Evolutionary conservation across 2,113 vertebrate genomes (phyloP).

Genomic region (Pangasianodon gigas): DNA sequence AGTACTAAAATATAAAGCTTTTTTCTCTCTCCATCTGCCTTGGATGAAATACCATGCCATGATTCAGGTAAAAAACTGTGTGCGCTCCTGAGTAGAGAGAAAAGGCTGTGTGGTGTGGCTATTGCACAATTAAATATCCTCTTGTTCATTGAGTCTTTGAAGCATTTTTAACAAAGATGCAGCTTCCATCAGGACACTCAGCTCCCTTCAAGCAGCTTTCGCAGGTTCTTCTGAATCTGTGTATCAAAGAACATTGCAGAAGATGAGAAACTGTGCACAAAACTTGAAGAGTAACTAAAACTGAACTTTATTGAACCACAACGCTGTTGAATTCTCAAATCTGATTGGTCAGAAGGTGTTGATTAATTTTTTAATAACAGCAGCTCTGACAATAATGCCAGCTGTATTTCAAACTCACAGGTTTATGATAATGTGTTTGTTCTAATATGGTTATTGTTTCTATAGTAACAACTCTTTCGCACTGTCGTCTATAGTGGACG

Average conservation of each 20-base stretch:
- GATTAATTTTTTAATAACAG: background rate
- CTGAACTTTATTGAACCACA: background rate
- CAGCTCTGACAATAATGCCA: background rate
- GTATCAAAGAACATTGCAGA: background rate
- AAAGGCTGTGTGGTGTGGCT: slow-evolving; percentile 34
- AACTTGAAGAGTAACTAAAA: background rate
- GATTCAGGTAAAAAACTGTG: slow-evolving; percentile 10
- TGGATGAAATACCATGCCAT: slow-evolving; percentile 25
- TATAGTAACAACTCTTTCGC: background rate
- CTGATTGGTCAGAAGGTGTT: background rate
- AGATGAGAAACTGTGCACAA: background rate
- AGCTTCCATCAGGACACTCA: slow-evolving; percentile 51
- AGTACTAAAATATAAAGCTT: slow-evolving; percentile 36
- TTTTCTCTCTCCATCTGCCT: slow-evolving; percentile 34
- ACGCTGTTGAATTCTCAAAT: background rate
- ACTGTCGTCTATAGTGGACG: background rate
- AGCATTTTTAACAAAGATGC: slow-evolving; percentile 23
- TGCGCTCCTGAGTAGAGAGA: slow-evolving; percentile 59
- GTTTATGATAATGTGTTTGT: background rate
- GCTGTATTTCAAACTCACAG: background rate
- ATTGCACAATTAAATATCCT: slow-evolving; percentile 65
- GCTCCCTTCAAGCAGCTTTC: slow-evolving; percentile 81
- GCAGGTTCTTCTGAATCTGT: slow-evolving; percentile 90
- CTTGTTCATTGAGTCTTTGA: slow-evolving; percentile 44
- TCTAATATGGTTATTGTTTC: background rate